Evolutionary conservation across 2,113 vertebrate genomes (phyloP), one percentile per base, ranked within the genome.

Genomic region (Osmerus mordax): DNA sequence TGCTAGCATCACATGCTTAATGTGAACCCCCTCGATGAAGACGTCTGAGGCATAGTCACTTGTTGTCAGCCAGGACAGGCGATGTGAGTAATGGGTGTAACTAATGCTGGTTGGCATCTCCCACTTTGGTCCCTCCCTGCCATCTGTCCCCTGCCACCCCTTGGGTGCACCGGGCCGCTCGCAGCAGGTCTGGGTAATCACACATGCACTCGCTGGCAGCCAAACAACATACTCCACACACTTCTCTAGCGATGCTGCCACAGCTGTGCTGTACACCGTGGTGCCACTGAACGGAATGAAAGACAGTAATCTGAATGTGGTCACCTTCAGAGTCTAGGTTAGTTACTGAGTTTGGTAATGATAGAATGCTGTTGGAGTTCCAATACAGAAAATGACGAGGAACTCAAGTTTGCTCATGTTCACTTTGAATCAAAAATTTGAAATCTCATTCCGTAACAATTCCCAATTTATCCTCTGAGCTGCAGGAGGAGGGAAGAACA

Each of bases 51-150:
- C 78, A 59, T 68, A 79, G 79, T 82, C 87, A 82, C 86, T 86
- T 84, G 85, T 87, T 87, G 81, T 86, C 81, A 88, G 87, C 90
- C 91, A 90, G 85, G 80, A 54, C 72, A 60, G 80, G 85, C 81
- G 80, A 82, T 84, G 85, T 88, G 88, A 91, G 90, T 91, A 91
- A 91, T 91, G 89, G 90, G 87, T 87, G 90, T 91, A 89, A 91
- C 90, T 91, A 93, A 93, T 90, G 81, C 86, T 66, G 81, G 84
- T 84, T 92, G 89, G 90, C 91, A 91, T 88, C 83, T 78, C 84
- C 87, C 77, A 77, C 84, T 78, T 70, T 79, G 53, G 71, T 88
- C 86, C 87, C 87, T 88, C 87, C 86, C 87, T 83, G 78, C 90
- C 90, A 92, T 90, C 89, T 91, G 91, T 91, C 89, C 89, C 87